Conservation (phyloP, 2,797 vertebrate genomes). For the Melanotaenia boesemani region DNA sequence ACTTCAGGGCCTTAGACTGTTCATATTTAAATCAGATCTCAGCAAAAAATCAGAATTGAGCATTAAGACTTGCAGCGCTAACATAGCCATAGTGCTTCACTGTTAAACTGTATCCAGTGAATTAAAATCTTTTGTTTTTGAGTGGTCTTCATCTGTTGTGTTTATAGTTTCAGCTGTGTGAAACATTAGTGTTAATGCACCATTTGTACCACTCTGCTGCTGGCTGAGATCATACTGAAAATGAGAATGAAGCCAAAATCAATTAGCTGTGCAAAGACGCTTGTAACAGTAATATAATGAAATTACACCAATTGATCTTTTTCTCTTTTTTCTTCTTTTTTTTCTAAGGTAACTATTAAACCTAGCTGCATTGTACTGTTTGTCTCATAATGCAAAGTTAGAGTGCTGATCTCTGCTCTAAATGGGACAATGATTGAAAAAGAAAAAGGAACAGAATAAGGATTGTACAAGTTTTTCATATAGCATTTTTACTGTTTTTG, state of each 20-base stretch:
- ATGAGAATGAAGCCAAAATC: constrained; percentile 37
- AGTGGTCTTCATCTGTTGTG: constrained; percentile 27
- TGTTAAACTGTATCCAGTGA: too few species aligned
- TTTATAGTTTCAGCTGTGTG: constrained; percentile 42
- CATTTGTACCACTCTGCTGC: constrained; percentile 47
- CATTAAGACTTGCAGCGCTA: too few species aligned
- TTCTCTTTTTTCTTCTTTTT: not conserved
- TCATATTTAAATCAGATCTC: too few species aligned
- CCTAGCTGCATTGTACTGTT: not conserved
- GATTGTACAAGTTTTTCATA: not conserved
- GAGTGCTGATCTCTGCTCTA: not conserved
- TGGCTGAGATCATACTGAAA: constrained; percentile 40
- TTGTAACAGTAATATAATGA: constrained; percentile 29
- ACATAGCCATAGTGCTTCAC: too few species aligned
- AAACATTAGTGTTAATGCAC: constrained; percentile 32
- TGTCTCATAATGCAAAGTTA: not conserved
- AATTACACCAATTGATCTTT: constrained; percentile 16
- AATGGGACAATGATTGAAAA: not conserved
- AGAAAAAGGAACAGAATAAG: not conserved
- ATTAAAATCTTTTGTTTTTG: not conserved
- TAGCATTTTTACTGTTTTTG: not conserved
- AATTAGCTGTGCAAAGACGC: constrained; percentile 21
- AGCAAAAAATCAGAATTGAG: too few species aligned
- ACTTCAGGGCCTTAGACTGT: too few species aligned
- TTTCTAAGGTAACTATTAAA: constrained; percentile 1